These are phyloP conservation scores for Leptura quadrifasciata DNA, from an alignment of 2,888 invertebrate species.

Conservation along the genomic window DNA sequence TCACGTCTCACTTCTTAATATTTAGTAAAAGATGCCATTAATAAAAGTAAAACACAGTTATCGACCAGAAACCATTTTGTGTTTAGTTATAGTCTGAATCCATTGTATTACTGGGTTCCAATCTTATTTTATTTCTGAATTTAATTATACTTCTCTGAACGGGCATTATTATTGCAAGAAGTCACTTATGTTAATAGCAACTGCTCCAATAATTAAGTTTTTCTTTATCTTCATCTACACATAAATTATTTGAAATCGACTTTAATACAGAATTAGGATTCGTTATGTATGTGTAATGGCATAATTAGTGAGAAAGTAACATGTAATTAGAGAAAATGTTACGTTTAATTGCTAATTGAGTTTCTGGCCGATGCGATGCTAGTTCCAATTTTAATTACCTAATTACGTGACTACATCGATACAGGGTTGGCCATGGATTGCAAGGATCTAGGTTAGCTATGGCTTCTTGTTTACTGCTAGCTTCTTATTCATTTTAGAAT, in stretches of 20 bases:
- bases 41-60: no score
- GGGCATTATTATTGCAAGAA: background rate
- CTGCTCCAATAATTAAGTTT: slow-evolving; percentile 11
- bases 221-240: slow-evolving; percentile 23
- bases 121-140: slow-evolving; percentile 1
- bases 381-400: slow-evolving; percentile 79
- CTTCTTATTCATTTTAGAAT: slow-evolving; percentile 11
- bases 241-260: slow-evolving; percentile 48
- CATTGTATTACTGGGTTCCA: no score
- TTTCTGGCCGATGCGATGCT: slow-evolving; percentile 75
- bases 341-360: slow-evolving; percentile 79
- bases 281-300: slow-evolving; percentile 61
- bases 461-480: slow-evolving; percentile 12
- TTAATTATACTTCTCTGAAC: background rate
- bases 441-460: slow-evolving; percentile 34
- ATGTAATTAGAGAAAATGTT: slow-evolving; percentile 78
- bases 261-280: slow-evolving; percentile 55
- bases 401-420: slow-evolving; percentile 75
- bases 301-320: slow-evolving; percentile 76
- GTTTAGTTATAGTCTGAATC: no score
- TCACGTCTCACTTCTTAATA: no score
- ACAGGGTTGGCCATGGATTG: slow-evolving; percentile 52
- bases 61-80: no score
- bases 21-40: no score
- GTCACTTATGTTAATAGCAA: slow-evolving; percentile 8